A percentile compares a stretch with the other conserved stretches of the same genome.
Evolutionary conservation across 2,113 vertebrate species (phyloP).

Genomic region (human (Homo sapiens)): DNA sequence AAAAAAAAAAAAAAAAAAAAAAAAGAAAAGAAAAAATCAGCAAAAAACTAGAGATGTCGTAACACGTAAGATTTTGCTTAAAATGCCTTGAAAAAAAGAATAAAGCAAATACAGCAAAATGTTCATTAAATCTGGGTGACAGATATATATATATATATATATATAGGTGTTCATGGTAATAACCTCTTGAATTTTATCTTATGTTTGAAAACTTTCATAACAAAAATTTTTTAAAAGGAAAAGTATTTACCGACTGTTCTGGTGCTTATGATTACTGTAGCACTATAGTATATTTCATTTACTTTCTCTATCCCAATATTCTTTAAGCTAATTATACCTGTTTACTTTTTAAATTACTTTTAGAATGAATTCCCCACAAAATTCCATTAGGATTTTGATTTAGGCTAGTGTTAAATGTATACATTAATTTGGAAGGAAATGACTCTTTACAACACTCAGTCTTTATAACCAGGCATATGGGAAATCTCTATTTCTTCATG

Average conservation of each 20-base stretch:
- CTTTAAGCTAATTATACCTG: neutral
- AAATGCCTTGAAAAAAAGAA: neutral
- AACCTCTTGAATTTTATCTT: neutral
- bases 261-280: neutral
- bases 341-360: conserved; percentile 10
- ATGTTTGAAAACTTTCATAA: neutral
- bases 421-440: conserved; percentile 5
- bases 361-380: neutral
- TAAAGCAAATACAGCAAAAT: neutral
- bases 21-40: neutral
- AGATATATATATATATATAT: neutral
- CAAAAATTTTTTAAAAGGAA: neutral
- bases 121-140: neutral
- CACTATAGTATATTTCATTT: conserved; percentile 3
- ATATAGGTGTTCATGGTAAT: neutral
- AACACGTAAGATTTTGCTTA: neutral
- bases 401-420: neutral
- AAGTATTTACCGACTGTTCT: neutral
- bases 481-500: neutral
- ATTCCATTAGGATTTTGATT: conserved; percentile 2
- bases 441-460: neutral
- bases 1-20: neutral
- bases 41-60: neutral
- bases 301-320: neutral
- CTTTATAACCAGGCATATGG: neutral